phyloP scores from a whole-genome alignment of 2,888 invertebrate genomes.

The Macrosiphum euphorbiae region DNA sequence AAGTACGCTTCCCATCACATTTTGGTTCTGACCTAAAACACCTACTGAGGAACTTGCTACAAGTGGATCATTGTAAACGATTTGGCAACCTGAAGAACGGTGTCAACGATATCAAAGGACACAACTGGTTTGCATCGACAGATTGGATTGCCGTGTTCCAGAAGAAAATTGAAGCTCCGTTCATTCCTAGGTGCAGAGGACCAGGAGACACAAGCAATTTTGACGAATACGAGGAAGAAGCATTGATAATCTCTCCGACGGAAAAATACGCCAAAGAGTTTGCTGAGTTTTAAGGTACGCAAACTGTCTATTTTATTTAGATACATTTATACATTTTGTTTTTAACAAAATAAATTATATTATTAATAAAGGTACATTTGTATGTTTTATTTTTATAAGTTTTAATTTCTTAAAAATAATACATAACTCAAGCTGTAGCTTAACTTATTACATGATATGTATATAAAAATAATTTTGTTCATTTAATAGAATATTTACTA shows the following conservation, averaged over 20 bases:
- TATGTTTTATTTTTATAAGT: no score
- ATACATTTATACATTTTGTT: constrained; percentile 62
- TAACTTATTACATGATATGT: no score
- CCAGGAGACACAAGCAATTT: constrained; percentile 99
- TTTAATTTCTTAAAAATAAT: no score
- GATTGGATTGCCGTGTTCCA: constrained; percentile 99
- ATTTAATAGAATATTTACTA: no score
- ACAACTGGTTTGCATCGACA: constrained; percentile 98
- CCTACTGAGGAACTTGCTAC: constrained; percentile 93
- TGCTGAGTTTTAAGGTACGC: constrained; percentile 88
- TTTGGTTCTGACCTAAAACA: constrained; percentile 99
- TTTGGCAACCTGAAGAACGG: constrained; percentile 99
- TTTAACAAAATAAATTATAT: no score
- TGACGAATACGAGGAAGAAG: constrained; percentile 99
- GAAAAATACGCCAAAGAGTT: constrained; percentile 99
- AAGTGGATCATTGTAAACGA: constrained; percentile 96
- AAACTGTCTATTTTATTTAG: constrained; percentile 59
- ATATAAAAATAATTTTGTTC: no score
- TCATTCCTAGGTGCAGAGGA: constrained; percentile 98
- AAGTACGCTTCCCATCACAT: constrained; percentile 98
- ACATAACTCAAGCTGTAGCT: no score
- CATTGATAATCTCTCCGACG: constrained; percentile 96
- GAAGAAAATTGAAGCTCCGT: constrained; percentile 98
- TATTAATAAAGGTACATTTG: no score
- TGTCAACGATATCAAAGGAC: constrained; percentile 98